Conservation (phyloP, 1,140 invertebrate species). For the Battus philenor region DNA sequence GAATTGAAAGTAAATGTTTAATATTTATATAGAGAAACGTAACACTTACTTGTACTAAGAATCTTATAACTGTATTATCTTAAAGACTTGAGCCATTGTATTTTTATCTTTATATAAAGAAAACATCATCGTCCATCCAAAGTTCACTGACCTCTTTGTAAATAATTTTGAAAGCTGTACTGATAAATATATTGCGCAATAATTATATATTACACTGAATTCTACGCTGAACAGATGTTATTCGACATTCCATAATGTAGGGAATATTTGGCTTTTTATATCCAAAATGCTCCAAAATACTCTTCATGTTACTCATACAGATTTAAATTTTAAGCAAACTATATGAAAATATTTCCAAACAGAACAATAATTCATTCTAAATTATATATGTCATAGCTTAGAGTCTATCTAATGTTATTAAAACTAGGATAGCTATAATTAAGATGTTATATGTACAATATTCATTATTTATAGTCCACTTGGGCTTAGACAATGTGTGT, state of each 20-base stretch:
- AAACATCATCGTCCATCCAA: no score
- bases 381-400: slow-evolving; percentile 6
- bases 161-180: neutral
- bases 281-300: neutral
- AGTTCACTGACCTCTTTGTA: no score
- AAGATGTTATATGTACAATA: slow-evolving; percentile 15
- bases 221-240: neutral
- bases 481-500: slow-evolving; percentile 10
- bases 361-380: slow-evolving; percentile 7
- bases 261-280: neutral
- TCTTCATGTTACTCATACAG: neutral
- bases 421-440: slow-evolving; percentile 8
- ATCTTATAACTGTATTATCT: no score
- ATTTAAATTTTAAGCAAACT: neutral
- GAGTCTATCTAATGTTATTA: slow-evolving; percentile 4
- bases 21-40: no score
- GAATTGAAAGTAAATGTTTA: no score
- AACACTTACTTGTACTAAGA: no score
- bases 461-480: slow-evolving; percentile 3
- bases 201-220: neutral
- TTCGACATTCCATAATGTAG: neutral
- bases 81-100: no score
- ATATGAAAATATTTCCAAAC: neutral
- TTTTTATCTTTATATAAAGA: no score
- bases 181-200: neutral